Conservation (phyloP, 1,140 invertebrate genomes). For the Bradynema listronoti region DNA sequence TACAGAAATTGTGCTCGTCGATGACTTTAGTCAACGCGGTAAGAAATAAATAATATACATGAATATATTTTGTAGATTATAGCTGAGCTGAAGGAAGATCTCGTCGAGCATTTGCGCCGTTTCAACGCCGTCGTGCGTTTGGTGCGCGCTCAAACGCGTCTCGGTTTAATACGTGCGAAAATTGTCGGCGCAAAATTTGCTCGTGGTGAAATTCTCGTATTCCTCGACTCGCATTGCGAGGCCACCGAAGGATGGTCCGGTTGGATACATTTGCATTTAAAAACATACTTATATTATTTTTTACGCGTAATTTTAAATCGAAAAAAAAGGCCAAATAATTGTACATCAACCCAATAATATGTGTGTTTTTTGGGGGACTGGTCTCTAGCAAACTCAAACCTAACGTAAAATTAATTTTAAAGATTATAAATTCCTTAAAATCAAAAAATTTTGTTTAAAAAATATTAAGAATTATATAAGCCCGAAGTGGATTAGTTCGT, state of each 20-base stretch:
- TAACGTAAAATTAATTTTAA: no score
- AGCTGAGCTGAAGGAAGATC: conserved; percentile 69
- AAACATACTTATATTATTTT: no score
- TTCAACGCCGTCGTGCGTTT: conserved; percentile 65
- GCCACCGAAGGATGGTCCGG: conserved; percentile 69
- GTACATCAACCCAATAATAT: no score
- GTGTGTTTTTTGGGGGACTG: no score
- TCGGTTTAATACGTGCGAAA: conserved; percentile 77
- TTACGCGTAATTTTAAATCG: no score
- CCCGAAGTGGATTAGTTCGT: no score
- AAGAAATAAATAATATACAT: no score
- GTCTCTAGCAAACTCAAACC: no score
- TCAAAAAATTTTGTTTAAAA: no score
- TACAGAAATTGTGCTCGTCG: conserved; percentile 78
- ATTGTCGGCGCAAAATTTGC: conserved; percentile 72
- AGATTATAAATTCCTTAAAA: no score
- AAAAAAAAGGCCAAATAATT: no score
- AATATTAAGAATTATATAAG: no score
- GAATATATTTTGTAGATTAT: conserved; percentile 20
- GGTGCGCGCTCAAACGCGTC: conserved; percentile 69
- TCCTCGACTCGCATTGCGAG: conserved; percentile 92
- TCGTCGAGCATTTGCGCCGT: conserved; percentile 69
- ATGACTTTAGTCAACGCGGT: conserved; percentile 76
- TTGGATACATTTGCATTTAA: conserved; percentile 7
- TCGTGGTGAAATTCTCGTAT: conserved; percentile 76